These are phyloP conservation scores for Neria commutata DNA, from an alignment of 2,888 invertebrate genomes.

Conservation along the genomic window DNA sequence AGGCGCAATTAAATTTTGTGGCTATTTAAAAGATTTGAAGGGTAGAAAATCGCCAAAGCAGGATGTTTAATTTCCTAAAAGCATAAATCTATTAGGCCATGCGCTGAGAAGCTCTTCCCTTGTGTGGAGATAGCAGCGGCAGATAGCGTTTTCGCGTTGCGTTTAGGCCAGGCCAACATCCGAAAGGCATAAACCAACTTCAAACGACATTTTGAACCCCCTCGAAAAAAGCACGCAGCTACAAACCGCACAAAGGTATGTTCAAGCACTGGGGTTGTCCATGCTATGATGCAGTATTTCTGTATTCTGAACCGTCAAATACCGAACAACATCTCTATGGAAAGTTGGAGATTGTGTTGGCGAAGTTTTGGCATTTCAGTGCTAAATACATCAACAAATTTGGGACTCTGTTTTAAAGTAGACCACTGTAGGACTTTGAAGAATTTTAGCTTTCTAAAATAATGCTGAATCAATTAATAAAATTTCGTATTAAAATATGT, in stretches of 20 bases:
- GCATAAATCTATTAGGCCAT: constrained; percentile 57
- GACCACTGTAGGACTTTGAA: too few relatives aligned
- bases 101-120: constrained; percentile 30
- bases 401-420: too few relatives aligned
- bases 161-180: constrained; percentile 37
- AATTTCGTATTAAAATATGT: too few relatives aligned
- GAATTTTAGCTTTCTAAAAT: too few relatives aligned
- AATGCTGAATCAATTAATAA: too few relatives aligned
- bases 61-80: constrained; percentile 60
- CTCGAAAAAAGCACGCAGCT: constrained; percentile 7
- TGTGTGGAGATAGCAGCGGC: constrained; percentile 11
- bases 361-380: too few relatives aligned
- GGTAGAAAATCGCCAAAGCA: constrained; percentile 25
- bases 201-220: constrained; percentile 43
- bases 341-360: too few relatives aligned
- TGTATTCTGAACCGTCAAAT: too few relatives aligned
- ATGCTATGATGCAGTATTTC: too few relatives aligned
- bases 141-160: constrained; percentile 17
- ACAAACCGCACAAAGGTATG: constrained; percentile 21
- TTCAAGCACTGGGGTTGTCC: constrained; percentile 4
- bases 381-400: too few relatives aligned
- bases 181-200: constrained; percentile 58
- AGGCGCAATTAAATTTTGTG: not conserved
- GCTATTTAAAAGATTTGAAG: too few relatives aligned
- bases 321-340: too few relatives aligned